These are phyloP conservation scores for Zaprionus ghesquierei DNA, from an alignment of 1,140 invertebrate genomes.

Conservation along the genomic window DNA sequence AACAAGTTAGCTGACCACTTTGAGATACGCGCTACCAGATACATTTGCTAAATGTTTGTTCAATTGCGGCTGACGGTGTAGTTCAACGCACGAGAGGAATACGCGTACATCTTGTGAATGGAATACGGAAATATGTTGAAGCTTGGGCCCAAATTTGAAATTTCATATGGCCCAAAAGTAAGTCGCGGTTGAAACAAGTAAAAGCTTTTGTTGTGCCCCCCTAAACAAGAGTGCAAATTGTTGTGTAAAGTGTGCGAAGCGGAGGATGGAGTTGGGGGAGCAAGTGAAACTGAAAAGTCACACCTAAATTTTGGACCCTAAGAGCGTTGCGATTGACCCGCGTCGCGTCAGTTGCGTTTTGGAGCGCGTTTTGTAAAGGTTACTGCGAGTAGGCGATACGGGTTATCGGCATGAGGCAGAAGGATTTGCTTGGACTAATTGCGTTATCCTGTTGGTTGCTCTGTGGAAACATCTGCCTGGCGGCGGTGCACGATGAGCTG, in stretches of 20 bases:
- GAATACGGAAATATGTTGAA: constrained; percentile 11
- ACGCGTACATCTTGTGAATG: constrained; percentile 11
- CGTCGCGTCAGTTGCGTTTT: constrained; percentile 58
- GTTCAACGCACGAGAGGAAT: constrained; percentile 25
- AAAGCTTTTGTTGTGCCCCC: constrained; percentile 57
- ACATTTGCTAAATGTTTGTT: not conserved
- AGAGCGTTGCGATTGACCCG: constrained; percentile 28
- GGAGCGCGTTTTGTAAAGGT: constrained; percentile 31
- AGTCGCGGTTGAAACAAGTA: constrained; percentile 41
- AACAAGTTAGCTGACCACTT: not conserved
- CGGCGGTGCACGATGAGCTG: constrained; percentile 68
- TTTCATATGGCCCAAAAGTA: not conserved
- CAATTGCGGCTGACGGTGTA: not conserved
- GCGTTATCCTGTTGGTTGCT: not conserved
- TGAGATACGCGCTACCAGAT: not conserved
- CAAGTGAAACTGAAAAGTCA: constrained; percentile 53
- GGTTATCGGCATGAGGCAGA: not conserved
- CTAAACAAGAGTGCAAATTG: constrained; percentile 79
- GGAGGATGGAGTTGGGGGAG: not conserved
- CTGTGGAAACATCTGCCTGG: not conserved
- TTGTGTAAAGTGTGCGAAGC: constrained; percentile 11
- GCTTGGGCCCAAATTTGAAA: constrained; percentile 5
- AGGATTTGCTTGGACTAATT: constrained; percentile 25
- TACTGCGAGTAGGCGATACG: not conserved
- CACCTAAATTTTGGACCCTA: constrained; percentile 40